Evolutionary conservation across 2,888 invertebrate species (phyloP).

Genomic region (Petrophora chlorosata): DNA sequence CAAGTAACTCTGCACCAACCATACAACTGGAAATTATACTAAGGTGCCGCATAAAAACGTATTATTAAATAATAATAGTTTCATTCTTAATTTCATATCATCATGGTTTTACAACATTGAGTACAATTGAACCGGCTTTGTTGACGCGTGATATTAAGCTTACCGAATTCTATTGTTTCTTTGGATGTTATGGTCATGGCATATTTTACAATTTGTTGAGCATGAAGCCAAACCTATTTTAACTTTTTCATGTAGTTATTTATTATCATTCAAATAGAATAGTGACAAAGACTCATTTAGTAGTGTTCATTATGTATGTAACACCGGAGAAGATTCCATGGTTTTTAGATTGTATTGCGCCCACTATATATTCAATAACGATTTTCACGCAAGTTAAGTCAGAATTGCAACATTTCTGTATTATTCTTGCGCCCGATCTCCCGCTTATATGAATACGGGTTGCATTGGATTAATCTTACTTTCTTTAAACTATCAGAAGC

Average conservation of each 20-base stretch:
- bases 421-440: too few relatives aligned
- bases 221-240: conserved; percentile 7
- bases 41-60: conserved; percentile 2
- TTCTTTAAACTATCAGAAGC: too few relatives aligned
- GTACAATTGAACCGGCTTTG: too few relatives aligned
- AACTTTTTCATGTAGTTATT: neutral
- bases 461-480: too few relatives aligned
- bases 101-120: neutral
- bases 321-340: neutral
- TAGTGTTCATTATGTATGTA: neutral
- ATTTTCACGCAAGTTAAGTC: too few relatives aligned
- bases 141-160: conserved; percentile 1
- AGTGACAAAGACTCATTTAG: neutral
- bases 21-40: conserved; percentile 39
- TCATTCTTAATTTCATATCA: neutral
- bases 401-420: too few relatives aligned
- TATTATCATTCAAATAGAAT: conserved; percentile 11
- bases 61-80: neutral
- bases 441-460: too few relatives aligned
- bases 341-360: neutral
- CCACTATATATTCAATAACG: too few relatives aligned
- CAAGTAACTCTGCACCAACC: conserved; percentile 65
- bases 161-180: conserved; percentile 16
- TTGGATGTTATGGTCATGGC: conserved; percentile 2
- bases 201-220: conserved; percentile 13